Conservation (phyloP, 2,888 invertebrate genomes). For the Ormyrus thymus region DNA sequence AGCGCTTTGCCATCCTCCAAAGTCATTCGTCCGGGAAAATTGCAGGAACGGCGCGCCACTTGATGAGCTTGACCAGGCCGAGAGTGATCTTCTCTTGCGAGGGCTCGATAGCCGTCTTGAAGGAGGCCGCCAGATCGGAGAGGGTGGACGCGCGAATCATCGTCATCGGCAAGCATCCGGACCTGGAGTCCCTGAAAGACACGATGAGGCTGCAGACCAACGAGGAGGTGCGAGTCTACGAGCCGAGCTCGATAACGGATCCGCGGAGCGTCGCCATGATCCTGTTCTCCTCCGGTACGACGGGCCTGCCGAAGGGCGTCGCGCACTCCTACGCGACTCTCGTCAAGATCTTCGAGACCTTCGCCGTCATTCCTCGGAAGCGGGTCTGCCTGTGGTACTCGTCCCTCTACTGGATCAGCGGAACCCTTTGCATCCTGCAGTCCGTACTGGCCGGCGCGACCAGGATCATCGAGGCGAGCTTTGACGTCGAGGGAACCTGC, state of each 20-base stretch:
- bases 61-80: conserved; percentile 61
- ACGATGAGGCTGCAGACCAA: conserved; percentile 57
- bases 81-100: conserved; percentile 64
- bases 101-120: conserved; percentile 28
- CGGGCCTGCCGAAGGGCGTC: conserved; percentile 67
- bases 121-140: conserved; percentile 58
- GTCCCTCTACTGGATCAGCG: conserved; percentile 67
- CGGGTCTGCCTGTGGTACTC: conserved; percentile 60
- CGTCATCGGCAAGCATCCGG: conserved; percentile 60
- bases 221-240: conserved; percentile 59
- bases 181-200: conserved; percentile 56
- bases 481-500: conserved; percentile 61
- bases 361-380: not conserved
- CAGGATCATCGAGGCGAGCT: conserved; percentile 60
- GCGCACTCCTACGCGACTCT: conserved; percentile 62
- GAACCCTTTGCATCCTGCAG: conserved; percentile 58
- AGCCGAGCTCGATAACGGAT: conserved; percentile 54
- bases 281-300: conserved; percentile 69
- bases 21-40: not conserved
- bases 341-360: conserved; percentile 43
- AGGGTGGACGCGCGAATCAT: conserved; percentile 58
- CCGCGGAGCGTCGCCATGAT: conserved; percentile 60
- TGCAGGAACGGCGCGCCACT: conserved; percentile 62
- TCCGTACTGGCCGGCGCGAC: conserved; percentile 45
- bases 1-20: too few species aligned